Conservation (phyloP, 2,797 vertebrate species). For the Ctenopoma kingsleyae region DNA sequence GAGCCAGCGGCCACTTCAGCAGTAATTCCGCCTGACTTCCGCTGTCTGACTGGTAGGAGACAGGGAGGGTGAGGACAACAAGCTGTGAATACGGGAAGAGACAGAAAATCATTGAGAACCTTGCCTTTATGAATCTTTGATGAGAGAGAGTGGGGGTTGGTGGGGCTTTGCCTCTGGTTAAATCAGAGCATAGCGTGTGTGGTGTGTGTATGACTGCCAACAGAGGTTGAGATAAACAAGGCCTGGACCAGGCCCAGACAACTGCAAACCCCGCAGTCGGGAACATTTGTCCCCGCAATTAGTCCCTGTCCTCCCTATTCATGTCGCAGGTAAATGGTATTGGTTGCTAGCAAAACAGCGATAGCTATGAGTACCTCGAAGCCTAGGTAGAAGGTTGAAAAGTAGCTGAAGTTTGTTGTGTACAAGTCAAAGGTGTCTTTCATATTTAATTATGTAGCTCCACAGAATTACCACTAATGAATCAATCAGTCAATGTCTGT, state of each 20-base stretch:
- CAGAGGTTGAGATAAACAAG: constrained; percentile 93
- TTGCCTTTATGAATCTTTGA: constrained; percentile 99
- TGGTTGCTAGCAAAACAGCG: constrained; percentile 52
- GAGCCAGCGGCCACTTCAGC: constrained; percentile 86
- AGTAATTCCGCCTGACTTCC: constrained; percentile 93
- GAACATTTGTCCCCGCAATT: constrained; percentile 91
- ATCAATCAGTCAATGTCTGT: constrained; percentile 18
- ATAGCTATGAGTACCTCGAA: constrained; percentile 12
- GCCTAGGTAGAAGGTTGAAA: constrained; percentile 6
- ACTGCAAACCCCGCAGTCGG: constrained; percentile 87
- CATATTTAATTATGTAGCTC: constrained; percentile 33
- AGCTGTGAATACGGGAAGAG: constrained; percentile 96
- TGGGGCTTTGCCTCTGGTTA: constrained; percentile 91
- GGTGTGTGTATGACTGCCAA: constrained; percentile 91
- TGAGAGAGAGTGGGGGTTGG: constrained; percentile 85
- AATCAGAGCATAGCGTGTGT: constrained; percentile 91
- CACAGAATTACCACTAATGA: constrained; percentile 20
- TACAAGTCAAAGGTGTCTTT: constrained; percentile 13
- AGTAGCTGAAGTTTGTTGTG: constrained; percentile 12
- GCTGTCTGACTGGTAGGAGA: constrained; percentile 90
- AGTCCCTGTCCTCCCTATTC: constrained; percentile 85
- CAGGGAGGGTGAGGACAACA: constrained; percentile 92
- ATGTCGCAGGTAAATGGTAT: constrained; percentile 73
- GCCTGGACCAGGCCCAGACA: constrained; percentile 89
- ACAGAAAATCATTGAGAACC: constrained; percentile 99